phyloP scores from a whole-genome alignment of 2,797 vertebrate species.

The Chrysocyon brachyurus region DNA sequence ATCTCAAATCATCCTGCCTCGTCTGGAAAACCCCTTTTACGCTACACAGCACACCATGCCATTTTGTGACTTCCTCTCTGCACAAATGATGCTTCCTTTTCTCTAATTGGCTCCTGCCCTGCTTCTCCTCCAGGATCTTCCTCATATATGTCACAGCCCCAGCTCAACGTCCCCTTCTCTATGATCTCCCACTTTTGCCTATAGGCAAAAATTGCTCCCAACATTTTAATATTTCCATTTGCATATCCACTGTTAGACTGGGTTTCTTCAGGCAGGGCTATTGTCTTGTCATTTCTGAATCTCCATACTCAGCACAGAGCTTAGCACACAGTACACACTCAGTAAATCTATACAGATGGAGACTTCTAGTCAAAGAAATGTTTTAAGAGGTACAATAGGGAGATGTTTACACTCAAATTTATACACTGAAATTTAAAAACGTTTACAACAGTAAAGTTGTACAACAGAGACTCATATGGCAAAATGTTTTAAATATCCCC shows the following conservation, averaged over 20 bases:
- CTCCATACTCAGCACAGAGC: neutral
- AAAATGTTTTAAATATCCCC: neutral
- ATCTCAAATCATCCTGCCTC: neutral
- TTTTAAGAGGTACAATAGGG: neutral
- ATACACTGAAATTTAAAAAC: neutral
- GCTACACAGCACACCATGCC: accelerated
- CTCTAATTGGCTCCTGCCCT: neutral
- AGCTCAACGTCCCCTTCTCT: neutral
- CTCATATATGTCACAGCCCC: accelerated
- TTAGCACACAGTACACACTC: neutral
- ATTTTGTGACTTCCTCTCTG: neutral
- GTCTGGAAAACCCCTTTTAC: neutral
- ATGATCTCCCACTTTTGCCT: neutral
- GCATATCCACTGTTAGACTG: neutral
- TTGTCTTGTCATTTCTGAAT: neutral
- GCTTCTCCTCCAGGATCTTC: neutral
- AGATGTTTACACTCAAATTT: constrained; percentile 18
- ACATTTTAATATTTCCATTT: neutral
- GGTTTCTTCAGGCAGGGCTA: neutral
- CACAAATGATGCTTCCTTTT: neutral
- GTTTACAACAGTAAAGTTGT: neutral
- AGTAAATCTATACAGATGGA: neutral
- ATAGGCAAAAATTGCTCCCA: neutral
- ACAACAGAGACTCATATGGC: neutral
- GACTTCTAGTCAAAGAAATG: neutral